Base-by-base conservation (phyloP, 2,888 invertebrate genomes). In the Augochlorella aurata region DNA sequence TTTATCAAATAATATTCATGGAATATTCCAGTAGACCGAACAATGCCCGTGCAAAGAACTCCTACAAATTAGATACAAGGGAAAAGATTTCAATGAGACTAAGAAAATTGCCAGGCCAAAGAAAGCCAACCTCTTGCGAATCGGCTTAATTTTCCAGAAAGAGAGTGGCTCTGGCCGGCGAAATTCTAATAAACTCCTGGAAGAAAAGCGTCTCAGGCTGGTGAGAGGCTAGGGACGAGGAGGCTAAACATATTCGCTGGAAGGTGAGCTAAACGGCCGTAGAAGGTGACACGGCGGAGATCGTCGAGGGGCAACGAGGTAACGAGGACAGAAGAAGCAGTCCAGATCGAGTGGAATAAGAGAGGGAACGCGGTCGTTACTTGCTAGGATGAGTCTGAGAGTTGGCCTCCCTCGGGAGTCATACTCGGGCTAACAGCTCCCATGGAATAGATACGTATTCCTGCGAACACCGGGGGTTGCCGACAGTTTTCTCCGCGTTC, bases 351-450 rank as follows among this genome's bases (percentile, higher is more conserved):
- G 82, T 77, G 87, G 88, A 87, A 87, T 86, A 84, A 88, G 89
- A 85, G 89, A 85, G 88, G 86, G 86, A 87, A 86, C 81, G 87
- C 72, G 85, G 89, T 92, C 90, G 91, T 92, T 92, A 91, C 90
- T 91, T 88, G 91, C 84, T 87, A 86, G 89, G 90, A 92, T 90
- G 92, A 92, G 91, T 89, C 91, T 88, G 91, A 91, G 92, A 92
- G 92, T 92, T 91, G 87, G 88, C 86, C 83, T 90, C 93, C 89
- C 92, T 58, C 65, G 91, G 91, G 92, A 91, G 91, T 85, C 91
- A 89, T 92, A 88, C 88, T 84, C 87, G 75, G 83, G 88, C 88
- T 91, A 92, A 92, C 90, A 89, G 90, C 90, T 90, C 91, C 91
- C 91, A 84, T 84, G 90, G 90, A 91, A 85, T 90, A 87, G 90